Percentiles rank a stretch among this genome's conserved stretches.
Conservation (phyloP, 2,797 vertebrate genomes). For the Chloroceryle inda region DNA sequence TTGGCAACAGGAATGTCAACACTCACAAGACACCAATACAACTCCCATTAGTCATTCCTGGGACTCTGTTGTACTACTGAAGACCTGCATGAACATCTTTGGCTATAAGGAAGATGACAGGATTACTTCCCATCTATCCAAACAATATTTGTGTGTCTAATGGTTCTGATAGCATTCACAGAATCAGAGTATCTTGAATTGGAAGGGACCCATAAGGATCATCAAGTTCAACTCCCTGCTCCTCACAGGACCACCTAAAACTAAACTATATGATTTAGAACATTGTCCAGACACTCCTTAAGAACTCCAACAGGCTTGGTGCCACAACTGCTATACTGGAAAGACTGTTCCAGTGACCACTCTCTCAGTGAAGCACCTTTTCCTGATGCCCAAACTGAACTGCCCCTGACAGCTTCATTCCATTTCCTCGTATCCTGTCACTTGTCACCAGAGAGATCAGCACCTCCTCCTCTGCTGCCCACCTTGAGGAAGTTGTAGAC, state of each 20-base stretch:
- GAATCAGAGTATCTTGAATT: not conserved
- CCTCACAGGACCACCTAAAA: not conserved
- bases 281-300: rapidly evolving
- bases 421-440: rapidly evolving
- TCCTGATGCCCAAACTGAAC: not conserved
- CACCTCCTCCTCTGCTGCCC: not conserved
- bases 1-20: not conserved
- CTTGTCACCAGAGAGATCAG: not conserved
- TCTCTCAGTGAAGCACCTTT: too few relatives aligned
- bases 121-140: not conserved
- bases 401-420: not conserved
- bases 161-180: not conserved
- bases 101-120: not conserved
- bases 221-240: not conserved
- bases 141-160: not conserved
- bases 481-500: not conserved
- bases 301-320: not conserved
- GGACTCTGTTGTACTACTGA: not conserved
- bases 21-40: not conserved
- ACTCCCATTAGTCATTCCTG: not conserved
- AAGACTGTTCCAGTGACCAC: not conserved
- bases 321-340: rapidly evolving
- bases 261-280: not conserved
- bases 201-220: not conserved
- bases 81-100: not conserved